Base-by-base conservation (phyloP, 2,113 vertebrate species). In the Rhagologus leucostigma region DNA sequence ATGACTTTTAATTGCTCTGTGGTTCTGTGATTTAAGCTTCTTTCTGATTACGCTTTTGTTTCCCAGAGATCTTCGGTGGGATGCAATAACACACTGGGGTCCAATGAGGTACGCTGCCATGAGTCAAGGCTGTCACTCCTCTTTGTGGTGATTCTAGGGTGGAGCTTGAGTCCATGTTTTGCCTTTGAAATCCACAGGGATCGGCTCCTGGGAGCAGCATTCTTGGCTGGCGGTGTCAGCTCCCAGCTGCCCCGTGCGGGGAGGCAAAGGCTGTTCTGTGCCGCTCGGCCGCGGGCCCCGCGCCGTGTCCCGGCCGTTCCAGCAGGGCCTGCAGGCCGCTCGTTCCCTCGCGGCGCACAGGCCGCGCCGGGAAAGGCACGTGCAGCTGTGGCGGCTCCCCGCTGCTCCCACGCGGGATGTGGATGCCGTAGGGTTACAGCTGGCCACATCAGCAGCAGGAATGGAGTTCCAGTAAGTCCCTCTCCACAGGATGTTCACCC, bases 1-100 rank as follows among this genome's bases (percentile, higher is more conserved):
- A 75, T 42, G 85, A 49, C 86, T 96, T 91, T 80, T 93, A 94
- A 87, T 92, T 87, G 94, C 76, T 88, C 7, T 60, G 30, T 62
- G 68, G 85, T 84, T 90, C 86, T 71, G 78, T 71, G 56, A 49
- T 88, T 86, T 73, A 57, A 67, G 79, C 42, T 60, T 73, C 60
- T 91, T 75, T 77, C 71, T 67, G 85, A 41, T 37, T 37, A 7
- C 9, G 49, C 75, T 68, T 93, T 83, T 88, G 82, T 88, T 97
- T 95, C 85, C 74, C 50, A 17, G 53, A n/a, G 50, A 19, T 71
- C 53, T 57, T 73, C 3, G 4, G 14, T 46, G 70, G 55, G 78
- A 57, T 59, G 71, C 60, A 68, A 3, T 39, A 50, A 37, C 77
- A n/a, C 41, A 3, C 37, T 17, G 42, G 49, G 44, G 33, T 64